These are phyloP conservation scores for Scortum barcoo DNA, from an alignment of 2,113 vertebrate species.

Conservation along the genomic window DNA sequence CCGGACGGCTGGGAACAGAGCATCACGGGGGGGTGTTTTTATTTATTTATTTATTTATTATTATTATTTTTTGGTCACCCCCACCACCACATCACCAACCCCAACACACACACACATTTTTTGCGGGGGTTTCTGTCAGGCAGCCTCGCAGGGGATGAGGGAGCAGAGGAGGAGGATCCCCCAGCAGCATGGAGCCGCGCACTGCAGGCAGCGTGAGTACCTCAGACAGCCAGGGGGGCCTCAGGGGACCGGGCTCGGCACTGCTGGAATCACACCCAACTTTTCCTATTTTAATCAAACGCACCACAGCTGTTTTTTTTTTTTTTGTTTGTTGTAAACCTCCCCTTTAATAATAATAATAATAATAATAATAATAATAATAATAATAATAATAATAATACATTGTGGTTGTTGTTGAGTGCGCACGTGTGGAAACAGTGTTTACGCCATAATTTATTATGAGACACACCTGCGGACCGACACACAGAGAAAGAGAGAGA, in stretches of 20 bases:
- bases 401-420: not conserved
- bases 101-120: too few species aligned
- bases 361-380: too few species aligned
- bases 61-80: too few species aligned
- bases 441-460: slow-evolving; percentile 23
- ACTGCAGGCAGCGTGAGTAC: slow-evolving; percentile 81
- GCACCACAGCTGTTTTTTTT: not conserved
- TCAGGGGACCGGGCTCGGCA: slow-evolving; percentile 54
- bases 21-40: too few species aligned
- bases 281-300: slow-evolving; percentile 66
- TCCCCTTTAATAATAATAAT: too few species aligned
- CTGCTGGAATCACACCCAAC: slow-evolving; percentile 64
- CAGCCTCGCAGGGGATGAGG: slow-evolving; percentile 47
- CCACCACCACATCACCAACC: too few species aligned
- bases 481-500: too few species aligned
- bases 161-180: slow-evolving; percentile 65
- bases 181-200: slow-evolving; percentile 78
- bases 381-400: too few species aligned
- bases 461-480: slow-evolving; percentile 50
- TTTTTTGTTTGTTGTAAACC: too few species aligned
- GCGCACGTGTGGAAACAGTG: slow-evolving; percentile 8
- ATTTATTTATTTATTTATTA: too few species aligned
- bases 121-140: too few species aligned
- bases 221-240: slow-evolving; percentile 53
- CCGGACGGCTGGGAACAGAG: slow-evolving; percentile 29